Evolutionary conservation across 2,888 invertebrate species (phyloP), one percentile per base, ranked within the genome.

Genomic region (Meta bourneti): DNA sequence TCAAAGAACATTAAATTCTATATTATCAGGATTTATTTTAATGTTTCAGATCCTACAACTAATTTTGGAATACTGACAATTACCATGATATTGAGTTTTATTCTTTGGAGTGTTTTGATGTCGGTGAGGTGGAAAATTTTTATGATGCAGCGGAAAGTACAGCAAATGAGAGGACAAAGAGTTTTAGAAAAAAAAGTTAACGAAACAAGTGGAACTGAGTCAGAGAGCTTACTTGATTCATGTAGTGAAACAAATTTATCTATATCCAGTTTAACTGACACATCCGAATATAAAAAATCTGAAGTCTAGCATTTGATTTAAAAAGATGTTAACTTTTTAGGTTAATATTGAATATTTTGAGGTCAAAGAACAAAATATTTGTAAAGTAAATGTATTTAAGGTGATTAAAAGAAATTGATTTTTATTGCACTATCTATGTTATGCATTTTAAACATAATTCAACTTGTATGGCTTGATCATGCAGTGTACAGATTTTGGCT

Each of bases 41-140:
- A 9, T 7, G 70, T 54, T 70, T 11, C 51, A 92, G 91, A 92
- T 70, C 91, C 91, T 7, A 89, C 80, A 54, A 70, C 88, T 5
- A 80, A 89, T 19, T 92, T 92, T 52, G 91, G 91, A 13, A 70
- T 92, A 2, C 49, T 92, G 6, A 92, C 84, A 0, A 51, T 92
- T n/a, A 48, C 74, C 61, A 74, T 92, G 70, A 6, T 89, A 48
- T 54, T 84, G 8, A 80, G 91, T 16, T 92, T 84, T 72, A 19
- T 89, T 2, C 52, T 92, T 7, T 92, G 89, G 88, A 9, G 69
- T 2, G n/a, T 75, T 20, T 69, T 84, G 19, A 80, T 85, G 80
- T 19, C 71, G 0, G 20, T 92, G 5, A 79, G 79, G 7, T 89
- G 91, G 79, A 92, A 88, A 54, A 72, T 80, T n/a, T 92, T 84